Evolutionary conservation across 2,113 vertebrate species (phyloP), one percentile per base, ranked within the genome.

Genomic region (Opisthocomus hoazin): DNA sequence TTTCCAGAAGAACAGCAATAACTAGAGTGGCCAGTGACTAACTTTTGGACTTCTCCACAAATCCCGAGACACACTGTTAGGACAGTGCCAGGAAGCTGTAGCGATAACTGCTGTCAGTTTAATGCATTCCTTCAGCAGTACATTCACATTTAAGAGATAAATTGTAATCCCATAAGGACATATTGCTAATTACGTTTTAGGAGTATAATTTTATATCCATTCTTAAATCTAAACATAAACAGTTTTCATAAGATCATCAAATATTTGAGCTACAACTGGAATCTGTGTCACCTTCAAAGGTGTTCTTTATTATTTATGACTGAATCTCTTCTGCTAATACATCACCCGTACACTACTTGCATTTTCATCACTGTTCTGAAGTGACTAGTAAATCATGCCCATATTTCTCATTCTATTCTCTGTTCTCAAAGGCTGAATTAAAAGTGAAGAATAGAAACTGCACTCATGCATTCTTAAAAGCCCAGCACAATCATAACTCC

Each of bases 341-440:
- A 88, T 94, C 79, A 84, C 46, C 1, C 1, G 20, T 58, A 84
- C 66, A 70, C 64, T 27, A 56, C 45, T 77, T 91, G 87, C 76
- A 96, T 92, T 95, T 95, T 94, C 92, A 94, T 93, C 87, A 70
- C 65, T 79, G 39, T 77, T 96, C 83, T 80, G 61, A 93, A 94
- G 73, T 71, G 90, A 90, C 37, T 20, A 90, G 79, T 93, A 97
- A 95, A 97, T 96, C 68, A 84, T 74, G 32, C 36, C 41, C 36
- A 5, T 83, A 90, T 93, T 93, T 94, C 86, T 96, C 84, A 75
- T 41, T 54, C 85, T 48, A 51, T 57, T 80, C 80, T 95, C 89
- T 84, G 29, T 85, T 87, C 89, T 89, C 50, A 75, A 92, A 95
- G 80, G 46, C 63, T 50, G 73, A 95, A 93, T 94, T 93, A 96